phyloP scores from a whole-genome alignment of 2,113 vertebrate species.

The Tachysurus fulvidraco region DNA sequence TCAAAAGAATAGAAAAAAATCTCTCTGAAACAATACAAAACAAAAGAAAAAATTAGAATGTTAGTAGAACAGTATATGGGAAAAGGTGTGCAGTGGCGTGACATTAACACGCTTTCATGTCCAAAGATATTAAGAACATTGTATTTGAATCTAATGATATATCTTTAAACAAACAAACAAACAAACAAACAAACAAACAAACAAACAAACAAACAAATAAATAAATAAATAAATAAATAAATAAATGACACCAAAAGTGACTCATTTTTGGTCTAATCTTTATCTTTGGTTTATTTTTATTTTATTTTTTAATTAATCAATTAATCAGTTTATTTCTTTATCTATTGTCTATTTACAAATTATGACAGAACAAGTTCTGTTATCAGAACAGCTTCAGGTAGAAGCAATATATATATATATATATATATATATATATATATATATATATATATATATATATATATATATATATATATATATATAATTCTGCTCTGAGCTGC shows the following conservation, averaged over 20 bases:
- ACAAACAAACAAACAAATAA: no score
- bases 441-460: no score
- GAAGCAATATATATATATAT: background rate
- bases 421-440: no score
- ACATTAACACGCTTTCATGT: background rate
- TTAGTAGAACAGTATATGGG: no score
- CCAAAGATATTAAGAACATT: background rate
- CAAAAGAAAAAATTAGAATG: background rate
- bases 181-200: no score
- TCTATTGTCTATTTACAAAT: background rate
- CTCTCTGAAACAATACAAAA: background rate
- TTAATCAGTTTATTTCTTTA: no score
- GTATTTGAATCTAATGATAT: background rate
- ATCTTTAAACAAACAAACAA: no score
- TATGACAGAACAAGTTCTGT: background rate
- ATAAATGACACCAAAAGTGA: no score
- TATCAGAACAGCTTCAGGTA: background rate
- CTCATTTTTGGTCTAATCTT: no score
- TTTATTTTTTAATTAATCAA: no score
- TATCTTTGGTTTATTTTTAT: no score
- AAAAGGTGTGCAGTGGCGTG: background rate
- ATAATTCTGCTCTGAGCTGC: background rate
- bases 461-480: background rate
- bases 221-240: no score
- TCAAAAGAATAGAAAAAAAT: background rate